phyloP scores from a whole-genome alignment of 2,888 invertebrate genomes.

The Doris montereyensis region DNA sequence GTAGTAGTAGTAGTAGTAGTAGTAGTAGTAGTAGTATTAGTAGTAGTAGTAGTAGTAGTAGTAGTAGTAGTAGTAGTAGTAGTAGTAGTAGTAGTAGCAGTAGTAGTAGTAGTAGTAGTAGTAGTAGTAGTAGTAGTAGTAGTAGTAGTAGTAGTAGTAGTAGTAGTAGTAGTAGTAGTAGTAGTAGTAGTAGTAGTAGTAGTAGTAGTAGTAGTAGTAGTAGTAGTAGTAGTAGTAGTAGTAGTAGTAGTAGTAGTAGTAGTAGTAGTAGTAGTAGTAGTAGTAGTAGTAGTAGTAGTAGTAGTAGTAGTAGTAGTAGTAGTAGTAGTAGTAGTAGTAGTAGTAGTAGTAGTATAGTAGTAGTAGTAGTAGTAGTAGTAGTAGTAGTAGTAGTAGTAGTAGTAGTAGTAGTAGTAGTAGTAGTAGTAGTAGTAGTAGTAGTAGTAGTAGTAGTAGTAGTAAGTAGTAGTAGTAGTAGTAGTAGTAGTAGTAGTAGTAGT shows the following conservation, averaged over 20 bases:
- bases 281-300: neutral
- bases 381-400: neutral
- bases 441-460: neutral
- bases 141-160: too few species aligned
- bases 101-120: neutral
- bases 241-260: too few species aligned
- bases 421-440: neutral
- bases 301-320: neutral
- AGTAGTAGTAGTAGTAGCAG: neutral
- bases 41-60: neutral
- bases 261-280: too few species aligned
- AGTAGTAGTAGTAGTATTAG: neutral
- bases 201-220: too few species aligned
- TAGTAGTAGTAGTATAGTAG: neutral
- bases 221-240: too few species aligned
- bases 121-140: too few species aligned
- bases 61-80: neutral
- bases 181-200: too few species aligned
- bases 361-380: neutral
- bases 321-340: neutral
- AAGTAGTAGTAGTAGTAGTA: neutral
- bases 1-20: neutral
- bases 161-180: too few species aligned
- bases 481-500: conserved; percentile 5
- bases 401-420: neutral